Base-by-base conservation (phyloP, 1,140 invertebrate genomes). In the Arion vulgaris region DNA sequence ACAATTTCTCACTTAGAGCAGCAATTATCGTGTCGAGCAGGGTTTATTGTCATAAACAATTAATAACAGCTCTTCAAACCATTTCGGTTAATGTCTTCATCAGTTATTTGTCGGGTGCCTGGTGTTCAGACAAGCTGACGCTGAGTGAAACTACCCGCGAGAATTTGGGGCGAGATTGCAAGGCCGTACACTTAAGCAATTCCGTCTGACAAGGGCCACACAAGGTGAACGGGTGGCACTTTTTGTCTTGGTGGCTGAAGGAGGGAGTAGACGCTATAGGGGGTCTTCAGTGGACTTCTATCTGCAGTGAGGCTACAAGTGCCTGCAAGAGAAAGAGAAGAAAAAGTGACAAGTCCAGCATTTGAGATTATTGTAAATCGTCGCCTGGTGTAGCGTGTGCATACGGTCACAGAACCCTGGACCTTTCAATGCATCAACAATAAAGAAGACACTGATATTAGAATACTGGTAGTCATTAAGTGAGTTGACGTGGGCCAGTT, bases 31-130 rank as follows among this genome's bases (percentile, higher is more conserved):
- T 81, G 80, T 81, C 80, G 68, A 39, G 19, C 32, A 1, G 28
- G 51, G 41, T 57, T 53, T 74, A 81, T 81, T 74, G 71, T 81
- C 80, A 81, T 62, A 81, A 81, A 81, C 71, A 81, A 74, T 81
- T 81, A 81, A 81, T 62, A 81, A 81, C 80, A 81, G 80, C 57
- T 81, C 73, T 53, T 69, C 73, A 81, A 73, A 73, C 69, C 28
- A 53, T 73, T 80, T 72, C 19, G 80, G 11, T 45, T 74, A 73
- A 81, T 81, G 68, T 23, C 5, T 49, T 45, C 36, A 39, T 32
- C 57, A 39, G 9, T 71, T 51, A 38, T 51, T 73, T 81, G 80
- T 81, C 71, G 38, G 15, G 26, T 36, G 26, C 36, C 28, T 23
- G 5, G 62, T 28, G n/a, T 39, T 62, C 57, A 80, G 78, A 80